phyloP scores from a whole-genome alignment of 2,888 invertebrate species.

The Hydropsyche betteni region DNA sequence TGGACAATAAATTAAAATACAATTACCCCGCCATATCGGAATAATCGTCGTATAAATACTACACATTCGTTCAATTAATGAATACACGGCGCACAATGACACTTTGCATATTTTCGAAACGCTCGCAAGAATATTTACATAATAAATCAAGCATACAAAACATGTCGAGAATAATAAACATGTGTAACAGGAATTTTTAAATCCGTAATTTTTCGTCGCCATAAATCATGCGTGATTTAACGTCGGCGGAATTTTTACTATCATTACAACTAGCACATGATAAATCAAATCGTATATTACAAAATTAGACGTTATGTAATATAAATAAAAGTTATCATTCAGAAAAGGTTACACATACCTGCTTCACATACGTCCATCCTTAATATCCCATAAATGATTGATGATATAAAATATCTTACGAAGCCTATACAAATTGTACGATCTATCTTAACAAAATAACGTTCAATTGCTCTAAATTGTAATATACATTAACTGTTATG shows the following conservation, averaged over 20 bases:
- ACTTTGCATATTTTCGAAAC: constrained; percentile 1
- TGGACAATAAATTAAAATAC: too few species aligned
- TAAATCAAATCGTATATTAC: too few species aligned
- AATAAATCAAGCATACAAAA: not conserved
- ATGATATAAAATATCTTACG: constrained; percentile 23
- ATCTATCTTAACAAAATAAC: not conserved
- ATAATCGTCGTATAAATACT: too few species aligned
- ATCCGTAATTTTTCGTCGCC: too few species aligned
- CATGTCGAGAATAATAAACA: too few species aligned
- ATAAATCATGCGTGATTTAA: too few species aligned
- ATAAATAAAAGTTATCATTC: not conserved
- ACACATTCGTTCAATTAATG: not conserved
- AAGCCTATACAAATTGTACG: constrained; percentile 38
- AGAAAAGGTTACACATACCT: constrained; percentile 19
- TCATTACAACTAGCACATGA: too few species aligned
- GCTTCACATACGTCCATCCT: not conserved
- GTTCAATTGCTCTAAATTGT: not conserved
- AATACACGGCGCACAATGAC: constrained; percentile 4
- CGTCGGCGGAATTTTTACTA: too few species aligned
- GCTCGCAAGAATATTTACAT: constrained; percentile 6
- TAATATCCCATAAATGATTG: constrained; percentile 36
- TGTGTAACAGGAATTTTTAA: too few species aligned
- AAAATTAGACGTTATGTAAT: not conserved
- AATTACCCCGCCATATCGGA: too few species aligned
- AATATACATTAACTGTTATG: not conserved